Conservation (phyloP, 2,888 invertebrate genomes). For the Mycogona germanica region DNA sequence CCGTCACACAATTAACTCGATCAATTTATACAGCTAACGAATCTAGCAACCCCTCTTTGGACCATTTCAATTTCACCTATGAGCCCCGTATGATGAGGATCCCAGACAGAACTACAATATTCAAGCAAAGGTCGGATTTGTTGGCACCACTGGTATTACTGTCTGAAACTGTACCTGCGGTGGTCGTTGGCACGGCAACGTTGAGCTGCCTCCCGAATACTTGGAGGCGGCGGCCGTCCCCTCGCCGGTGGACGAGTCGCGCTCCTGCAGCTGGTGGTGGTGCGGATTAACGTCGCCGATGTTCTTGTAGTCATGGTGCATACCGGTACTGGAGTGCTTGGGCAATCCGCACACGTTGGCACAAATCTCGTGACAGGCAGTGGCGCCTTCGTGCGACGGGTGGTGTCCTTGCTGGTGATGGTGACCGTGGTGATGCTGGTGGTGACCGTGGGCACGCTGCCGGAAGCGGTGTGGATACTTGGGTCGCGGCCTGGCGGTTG, state of each 20-base stretch:
- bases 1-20: too few species aligned
- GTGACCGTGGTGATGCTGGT: constrained; percentile 18
- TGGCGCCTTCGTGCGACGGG: not conserved
- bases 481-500: constrained; percentile 30
- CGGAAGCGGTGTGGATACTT: constrained; percentile 32
- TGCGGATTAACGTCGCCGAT: constrained; percentile 10
- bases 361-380: constrained; percentile 34
- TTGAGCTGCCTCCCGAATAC: constrained; percentile 1
- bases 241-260: too few species aligned
- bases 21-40: too few species aligned
- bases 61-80: too few species aligned
- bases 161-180: too few species aligned
- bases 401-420: not conserved
- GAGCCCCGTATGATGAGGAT: too few species aligned
- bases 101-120: too few species aligned
- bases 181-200: too few species aligned
- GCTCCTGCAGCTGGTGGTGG: not conserved
- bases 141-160: too few species aligned
- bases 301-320: constrained; percentile 19
- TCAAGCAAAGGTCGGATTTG: too few species aligned
- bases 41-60: too few species aligned
- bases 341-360: constrained; percentile 48
- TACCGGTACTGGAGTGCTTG: constrained; percentile 37
- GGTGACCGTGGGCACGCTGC: too few species aligned
- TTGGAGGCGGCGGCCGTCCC: not conserved